Base-by-base conservation (phyloP, 2,113 vertebrate genomes). In the Scopus umbretta region DNA sequence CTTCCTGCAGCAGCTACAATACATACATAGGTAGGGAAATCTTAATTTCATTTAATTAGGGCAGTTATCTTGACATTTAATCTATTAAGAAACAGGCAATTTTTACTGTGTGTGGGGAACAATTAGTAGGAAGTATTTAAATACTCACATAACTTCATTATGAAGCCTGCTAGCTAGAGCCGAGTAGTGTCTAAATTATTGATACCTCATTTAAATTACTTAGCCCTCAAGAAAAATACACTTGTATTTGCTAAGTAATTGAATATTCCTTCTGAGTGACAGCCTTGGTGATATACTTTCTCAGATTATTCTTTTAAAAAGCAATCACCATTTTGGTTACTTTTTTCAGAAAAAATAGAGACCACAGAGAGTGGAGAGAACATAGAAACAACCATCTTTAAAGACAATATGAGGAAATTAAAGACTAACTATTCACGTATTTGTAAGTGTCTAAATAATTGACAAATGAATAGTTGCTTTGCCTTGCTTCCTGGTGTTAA, bases 61-160 rank as follows among this genome's bases (percentile, higher is more conserved):
- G n/a, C 34, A 86, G 40, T 82, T 92, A 76, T 91, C 56, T 25
- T 94, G 66, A 56, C 45, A 90, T 32, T 65, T 70, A 38, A 88
- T 92, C 45, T 94, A 70, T 58, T 94, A 88, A 36, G 58, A 92
- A 96, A 50, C 10, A 68, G 30, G 19, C 16, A 83, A 38, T 50
- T 96, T 96, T 80, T 73, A 62, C 34, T 63, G 6, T 79, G 32
- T 65, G 9, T 50, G n/a, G 3, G 62, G 16, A 94, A 76, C 38
- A 90, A 94, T 66, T 90, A 94, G 17, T 58, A 73, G 36, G 15
- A 91, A 79, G 61, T 85, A 82, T 82, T 94, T 82, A 86, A 91
- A 91, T 75, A 66, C 29, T 72, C 16, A 36, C 5, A 50, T 72
- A 82, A 65, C 27, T 94, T 91, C 62, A 82, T 93, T 90, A 88